Conservation (phyloP, 2,113 vertebrate genomes). For the Puffinus mauretanicus region DNA sequence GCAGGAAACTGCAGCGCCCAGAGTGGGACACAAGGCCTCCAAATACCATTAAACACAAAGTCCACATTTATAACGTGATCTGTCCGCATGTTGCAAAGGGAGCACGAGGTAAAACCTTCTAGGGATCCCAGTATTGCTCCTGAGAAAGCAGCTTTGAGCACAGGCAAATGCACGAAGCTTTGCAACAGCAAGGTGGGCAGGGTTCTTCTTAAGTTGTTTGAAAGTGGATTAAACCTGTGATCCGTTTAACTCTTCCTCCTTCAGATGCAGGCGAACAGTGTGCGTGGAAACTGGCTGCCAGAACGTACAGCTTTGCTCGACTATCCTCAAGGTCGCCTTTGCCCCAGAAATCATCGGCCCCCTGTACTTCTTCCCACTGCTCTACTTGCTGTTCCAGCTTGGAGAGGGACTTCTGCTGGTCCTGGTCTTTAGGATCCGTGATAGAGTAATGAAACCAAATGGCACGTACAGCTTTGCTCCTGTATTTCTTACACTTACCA, state of each 20-base stretch:
- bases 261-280: slow-evolving; percentile 77
- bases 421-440: slow-evolving; percentile 71
- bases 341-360: slow-evolving; percentile 73
- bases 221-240: background rate
- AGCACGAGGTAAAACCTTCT: background rate
- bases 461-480: slow-evolving; percentile 12
- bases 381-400: slow-evolving; percentile 81
- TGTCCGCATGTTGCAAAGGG: background rate
- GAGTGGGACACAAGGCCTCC: background rate
- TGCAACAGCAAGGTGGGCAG: background rate
- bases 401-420: slow-evolving; percentile 78
- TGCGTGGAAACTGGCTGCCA: slow-evolving; percentile 87
- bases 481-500: background rate
- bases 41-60: background rate
- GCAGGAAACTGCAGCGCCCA: background rate
- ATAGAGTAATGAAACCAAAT: slow-evolving; percentile 56
- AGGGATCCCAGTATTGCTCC: background rate
- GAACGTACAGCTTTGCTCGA: slow-evolving; percentile 80
- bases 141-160: background rate
- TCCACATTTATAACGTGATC: background rate
- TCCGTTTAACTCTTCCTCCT: background rate
- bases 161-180: background rate
- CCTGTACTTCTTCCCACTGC: slow-evolving; percentile 83
- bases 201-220: background rate
- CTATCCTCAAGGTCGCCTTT: slow-evolving; percentile 82